Base-by-base conservation (phyloP, 2,797 vertebrate genomes). In the Scomberomorus guttatus region DNA sequence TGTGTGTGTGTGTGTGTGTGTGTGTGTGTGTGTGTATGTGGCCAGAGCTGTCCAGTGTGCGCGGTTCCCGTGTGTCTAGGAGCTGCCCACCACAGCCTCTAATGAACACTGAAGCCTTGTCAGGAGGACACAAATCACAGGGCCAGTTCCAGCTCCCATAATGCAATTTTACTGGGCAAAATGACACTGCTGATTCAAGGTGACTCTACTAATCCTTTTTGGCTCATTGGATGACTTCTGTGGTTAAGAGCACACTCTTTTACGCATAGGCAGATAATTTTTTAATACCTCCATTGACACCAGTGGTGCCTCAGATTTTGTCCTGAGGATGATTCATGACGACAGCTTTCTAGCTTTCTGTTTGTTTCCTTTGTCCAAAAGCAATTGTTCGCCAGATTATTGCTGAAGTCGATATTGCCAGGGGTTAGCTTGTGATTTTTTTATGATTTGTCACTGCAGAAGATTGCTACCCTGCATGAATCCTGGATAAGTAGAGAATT, bases 41-140 rank as follows among this genome's bases (percentile, higher is more conserved):
- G 67, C 65, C 79, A 78, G 63, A 80, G 55, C 51, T 50, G 83
- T 68, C 70, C 80, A 55, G 80, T 73, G 73, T 81, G 77, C 84
- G 74, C 2, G 24, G 75, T 79, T 89, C 83, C 79, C 14, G 22
- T 84, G 91, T 80, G 82, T 91, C 84, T 86, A 76, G 73, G 87
- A 92, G 86, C 70, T 91, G 84, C 87, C 92, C 85, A 72, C 82
- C 79, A 86, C 66, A 87, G 88, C 60, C 90, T 75, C 83, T 94
- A 94, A 94, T 94, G 93, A 93, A 92, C 89, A 90, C 75, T 93
- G 92, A 94, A 93, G 91, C 80, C 90, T 90, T 93, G 92, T 92
- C 94, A 93, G 84, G 91, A 89, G 90, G 89, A 92, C 89, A 94
- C 92, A 94, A 93, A 94, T 94, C 92, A 93, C 90, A 81, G 88